phyloP scores from a whole-genome alignment of 1,140 invertebrate genomes.

The Branchinecta lindahli region DNA sequence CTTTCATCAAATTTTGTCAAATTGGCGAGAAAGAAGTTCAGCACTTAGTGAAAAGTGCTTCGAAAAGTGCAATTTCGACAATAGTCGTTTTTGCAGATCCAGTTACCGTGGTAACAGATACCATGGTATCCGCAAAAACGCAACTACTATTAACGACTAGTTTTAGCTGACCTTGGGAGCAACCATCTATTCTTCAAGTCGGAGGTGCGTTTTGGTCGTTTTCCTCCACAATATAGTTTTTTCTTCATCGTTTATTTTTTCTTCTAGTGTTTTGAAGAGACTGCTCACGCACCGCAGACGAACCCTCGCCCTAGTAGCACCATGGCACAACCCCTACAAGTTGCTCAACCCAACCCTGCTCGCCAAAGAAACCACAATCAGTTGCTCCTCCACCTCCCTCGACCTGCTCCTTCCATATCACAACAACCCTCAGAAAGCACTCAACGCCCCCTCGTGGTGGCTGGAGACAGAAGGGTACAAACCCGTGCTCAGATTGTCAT shows the following conservation, averaged over 20 bases:
- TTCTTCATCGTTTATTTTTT: constrained; percentile 22
- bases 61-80: no score
- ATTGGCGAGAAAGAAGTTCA: no score
- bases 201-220: no score
- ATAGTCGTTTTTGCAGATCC: no score
- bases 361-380: constrained; percentile 16
- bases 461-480: background rate
- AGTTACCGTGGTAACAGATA: no score
- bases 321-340: background rate
- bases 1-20: no score
- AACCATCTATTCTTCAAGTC: no score
- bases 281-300: constrained; percentile 66
- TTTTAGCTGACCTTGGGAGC: no score
- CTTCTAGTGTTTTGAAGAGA: constrained; percentile 65
- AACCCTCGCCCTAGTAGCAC: constrained; percentile 44
- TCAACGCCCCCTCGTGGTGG: background rate
- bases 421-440: background rate
- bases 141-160: no score
- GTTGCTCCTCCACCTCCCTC: constrained; percentile 24
- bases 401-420: constrained; percentile 24
- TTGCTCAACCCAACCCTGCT: constrained; percentile 11
- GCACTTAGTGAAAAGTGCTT: no score
- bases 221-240: background rate
- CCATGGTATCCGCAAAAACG: no score
- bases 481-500: background rate